These are phyloP conservation scores for Micronisus gabar DNA, from an alignment of 2,113 vertebrate species.

Conservation along the genomic window DNA sequence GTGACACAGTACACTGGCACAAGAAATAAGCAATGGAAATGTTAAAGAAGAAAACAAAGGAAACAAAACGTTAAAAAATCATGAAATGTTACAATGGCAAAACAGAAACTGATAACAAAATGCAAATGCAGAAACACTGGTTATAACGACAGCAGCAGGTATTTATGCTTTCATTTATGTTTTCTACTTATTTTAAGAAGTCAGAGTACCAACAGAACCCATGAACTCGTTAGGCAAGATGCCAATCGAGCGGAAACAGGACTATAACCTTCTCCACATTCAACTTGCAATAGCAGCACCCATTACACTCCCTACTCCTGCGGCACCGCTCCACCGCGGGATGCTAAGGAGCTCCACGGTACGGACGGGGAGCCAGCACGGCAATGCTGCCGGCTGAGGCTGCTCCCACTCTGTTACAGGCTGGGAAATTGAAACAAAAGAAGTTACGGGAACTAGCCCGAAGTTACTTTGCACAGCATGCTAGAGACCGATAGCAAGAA, in stretches of 20 bases:
- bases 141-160: slow-evolving; percentile 67
- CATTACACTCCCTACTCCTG: background rate
- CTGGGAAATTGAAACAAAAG: background rate
- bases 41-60: slow-evolving; percentile 77
- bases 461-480: background rate
- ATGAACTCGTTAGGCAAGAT: background rate
- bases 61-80: slow-evolving; percentile 73
- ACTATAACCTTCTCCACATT: background rate
- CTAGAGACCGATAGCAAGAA: background rate
- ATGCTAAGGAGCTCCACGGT: background rate
- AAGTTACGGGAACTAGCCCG: background rate
- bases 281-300: background rate
- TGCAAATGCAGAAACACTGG: slow-evolving; percentile 65
- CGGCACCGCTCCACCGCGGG: background rate
- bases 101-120: slow-evolving; percentile 74
- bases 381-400: rapidly evolving
- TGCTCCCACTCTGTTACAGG: background rate
- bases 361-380: background rate
- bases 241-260: background rate
- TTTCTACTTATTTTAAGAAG: background rate
- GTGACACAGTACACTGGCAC: slow-evolving; percentile 97
- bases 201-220: background rate
- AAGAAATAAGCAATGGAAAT: slow-evolving; percentile 76
- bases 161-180: slow-evolving; percentile 16
- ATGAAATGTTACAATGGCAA: slow-evolving; percentile 78